These are phyloP conservation scores for Drosophila anomelani DNA, from an alignment of 2,888 invertebrate genomes.

Conservation along the genomic window DNA sequence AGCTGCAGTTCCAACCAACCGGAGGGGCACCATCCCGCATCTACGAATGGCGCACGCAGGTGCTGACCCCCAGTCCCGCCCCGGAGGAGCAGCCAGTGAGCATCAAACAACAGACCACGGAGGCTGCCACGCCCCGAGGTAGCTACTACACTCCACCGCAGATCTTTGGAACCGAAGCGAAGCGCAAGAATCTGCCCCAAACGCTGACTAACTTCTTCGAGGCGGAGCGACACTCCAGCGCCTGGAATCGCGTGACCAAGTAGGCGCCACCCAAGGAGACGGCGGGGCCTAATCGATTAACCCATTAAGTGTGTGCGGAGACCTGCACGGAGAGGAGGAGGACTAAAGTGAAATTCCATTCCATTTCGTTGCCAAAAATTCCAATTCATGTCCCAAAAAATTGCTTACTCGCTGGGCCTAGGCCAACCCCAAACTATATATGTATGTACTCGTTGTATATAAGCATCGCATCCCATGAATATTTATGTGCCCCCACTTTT, in stretches of 20 bases:
- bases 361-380: constrained; percentile 44
- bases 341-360: constrained; percentile 41
- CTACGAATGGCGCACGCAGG: constrained; percentile 68
- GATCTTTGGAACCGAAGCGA: constrained; percentile 63
- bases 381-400: constrained; percentile 41
- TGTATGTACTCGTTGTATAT: constrained; percentile 20
- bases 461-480: constrained; percentile 42
- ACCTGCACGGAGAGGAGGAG: constrained; percentile 18
- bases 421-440: constrained; percentile 5
- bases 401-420: constrained; percentile 22
- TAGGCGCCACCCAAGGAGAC: constrained; percentile 18
- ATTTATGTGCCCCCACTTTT: constrained; percentile 36
- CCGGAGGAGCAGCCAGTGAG: constrained; percentile 32
- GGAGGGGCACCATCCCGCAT: constrained; percentile 15
- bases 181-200: constrained; percentile 58
- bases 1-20: constrained; percentile 39
- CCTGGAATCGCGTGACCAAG: constrained; percentile 74
- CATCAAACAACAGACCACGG: constrained; percentile 17
- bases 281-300: constrained; percentile 54
- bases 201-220: constrained; percentile 73
- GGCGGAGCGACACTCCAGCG: constrained; percentile 74
- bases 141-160: constrained; percentile 55
- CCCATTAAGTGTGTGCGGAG: constrained; percentile 58
- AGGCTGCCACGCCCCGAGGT: constrained; percentile 35
- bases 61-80: constrained; percentile 38